Percentiles rank a stretch among this genome's conserved stretches.
Evolutionary conservation across 2,113 vertebrate genomes (phyloP).

Genomic region (Excalfactoria chinensis): DNA sequence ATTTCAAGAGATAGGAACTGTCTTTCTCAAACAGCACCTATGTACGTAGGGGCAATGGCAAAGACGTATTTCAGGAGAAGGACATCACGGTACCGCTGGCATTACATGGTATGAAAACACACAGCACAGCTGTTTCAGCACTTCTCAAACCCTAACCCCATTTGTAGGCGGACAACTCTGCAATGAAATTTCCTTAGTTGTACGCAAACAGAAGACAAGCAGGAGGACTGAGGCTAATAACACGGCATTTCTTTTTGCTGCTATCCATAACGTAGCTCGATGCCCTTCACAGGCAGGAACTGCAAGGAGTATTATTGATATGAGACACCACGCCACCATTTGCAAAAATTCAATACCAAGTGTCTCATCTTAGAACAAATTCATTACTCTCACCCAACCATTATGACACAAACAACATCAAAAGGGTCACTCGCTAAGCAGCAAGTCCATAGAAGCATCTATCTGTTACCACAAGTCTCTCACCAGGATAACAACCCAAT

Average conservation of each 20-base stretch:
- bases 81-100: neutral
- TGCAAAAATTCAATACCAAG: slow-evolving; percentile 45
- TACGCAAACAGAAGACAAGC: neutral
- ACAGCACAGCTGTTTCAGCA: fast-evolving
- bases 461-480: slow-evolving; percentile 19
- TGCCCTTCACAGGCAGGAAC: fast-evolving
- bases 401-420: neutral
- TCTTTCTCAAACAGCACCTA: neutral
- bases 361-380: slow-evolving; percentile 1
- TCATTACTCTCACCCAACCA: slow-evolving; percentile 53
- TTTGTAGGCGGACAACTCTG: fast-evolving
- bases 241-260: neutral
- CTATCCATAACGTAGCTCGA: neutral
- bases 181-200: neutral
- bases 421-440: slow-evolving; percentile 27
- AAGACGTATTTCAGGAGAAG: neutral
- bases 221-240: neutral
- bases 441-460: slow-evolving; percentile 33
- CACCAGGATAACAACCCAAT: slow-evolving; percentile 29
- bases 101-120: fast-evolving
- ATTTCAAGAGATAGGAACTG: neutral
- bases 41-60: neutral
- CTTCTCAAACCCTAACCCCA: neutral
- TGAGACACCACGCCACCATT: neutral
- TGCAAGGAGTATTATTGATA: neutral